phyloP scores from a whole-genome alignment of 2,797 vertebrate genomes.

The Cossypha dichroa region DNA sequence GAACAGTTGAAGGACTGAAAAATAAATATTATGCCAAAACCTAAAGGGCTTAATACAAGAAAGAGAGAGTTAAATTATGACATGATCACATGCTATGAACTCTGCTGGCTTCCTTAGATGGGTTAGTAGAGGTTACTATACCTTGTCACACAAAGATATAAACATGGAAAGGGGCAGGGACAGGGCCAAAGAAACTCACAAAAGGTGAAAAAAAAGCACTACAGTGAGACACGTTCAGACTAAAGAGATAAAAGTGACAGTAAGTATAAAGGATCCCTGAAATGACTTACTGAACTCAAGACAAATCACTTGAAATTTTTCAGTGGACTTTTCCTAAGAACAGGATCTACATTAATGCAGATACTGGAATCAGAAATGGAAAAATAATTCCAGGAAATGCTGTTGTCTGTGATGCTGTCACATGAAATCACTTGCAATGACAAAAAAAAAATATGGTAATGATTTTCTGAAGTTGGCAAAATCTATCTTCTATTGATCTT shows the following conservation, averaged over 20 bases:
- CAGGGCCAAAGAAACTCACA: not conserved
- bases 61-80: not conserved
- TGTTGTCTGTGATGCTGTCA: not conserved
- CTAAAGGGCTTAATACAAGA: not conserved
- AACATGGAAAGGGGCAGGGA: not conserved
- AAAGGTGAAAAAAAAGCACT: rapidly evolving
- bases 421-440: not conserved
- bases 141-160: not conserved
- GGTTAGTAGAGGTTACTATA: not conserved
- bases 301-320: not conserved
- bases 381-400: not conserved
- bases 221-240: not conserved
- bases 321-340: not conserved
- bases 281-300: not conserved
- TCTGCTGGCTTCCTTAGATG: not conserved
- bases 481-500: not conserved
- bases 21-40: not conserved
- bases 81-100: not conserved
- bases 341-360: not conserved
- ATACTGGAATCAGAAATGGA: not conserved
- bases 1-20: not conserved
- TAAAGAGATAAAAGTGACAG: not conserved
- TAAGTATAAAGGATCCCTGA: not conserved
- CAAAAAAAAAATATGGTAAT: not conserved
- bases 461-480: not conserved